Conservation (phyloP, 2,888 invertebrate genomes). For the Blomia tropicalis region DNA sequence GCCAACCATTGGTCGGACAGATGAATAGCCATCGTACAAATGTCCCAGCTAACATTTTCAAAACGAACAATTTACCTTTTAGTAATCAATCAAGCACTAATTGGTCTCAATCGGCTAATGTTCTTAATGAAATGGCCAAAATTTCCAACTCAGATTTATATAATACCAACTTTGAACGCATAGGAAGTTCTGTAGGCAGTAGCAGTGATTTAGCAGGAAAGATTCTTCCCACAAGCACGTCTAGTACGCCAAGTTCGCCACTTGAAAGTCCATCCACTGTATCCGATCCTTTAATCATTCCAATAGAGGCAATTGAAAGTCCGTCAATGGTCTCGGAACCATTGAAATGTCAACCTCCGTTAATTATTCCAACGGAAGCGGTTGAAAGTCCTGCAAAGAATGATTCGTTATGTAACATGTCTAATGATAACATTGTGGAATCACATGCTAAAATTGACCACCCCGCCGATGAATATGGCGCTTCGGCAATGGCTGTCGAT, state of each 20-base stretch:
- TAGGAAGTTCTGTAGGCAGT: background rate
- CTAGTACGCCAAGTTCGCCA: background rate
- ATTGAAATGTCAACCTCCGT: background rate
- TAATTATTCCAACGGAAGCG: background rate
- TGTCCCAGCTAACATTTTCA: background rate
- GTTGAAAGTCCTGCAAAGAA: background rate
- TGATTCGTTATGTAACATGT: too few species aligned
- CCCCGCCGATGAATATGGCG: background rate
- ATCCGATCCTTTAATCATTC: background rate
- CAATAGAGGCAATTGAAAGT: background rate
- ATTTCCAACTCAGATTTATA: constrained; percentile 4
- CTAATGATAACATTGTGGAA: too few species aligned
- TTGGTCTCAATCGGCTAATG: background rate
- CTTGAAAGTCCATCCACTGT: background rate
- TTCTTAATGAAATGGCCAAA: background rate
- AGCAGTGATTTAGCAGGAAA: background rate
- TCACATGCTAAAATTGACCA: too few species aligned
- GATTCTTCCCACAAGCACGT: background rate
- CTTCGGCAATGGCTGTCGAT: background rate
- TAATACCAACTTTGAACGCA: background rate
- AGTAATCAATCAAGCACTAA: background rate
- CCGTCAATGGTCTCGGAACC: background rate
- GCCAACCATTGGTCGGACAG: background rate
- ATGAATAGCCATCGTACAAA: background rate
- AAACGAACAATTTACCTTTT: background rate